Conservation (phyloP, 2,113 vertebrate genomes). For the Salminus brasiliensis region DNA sequence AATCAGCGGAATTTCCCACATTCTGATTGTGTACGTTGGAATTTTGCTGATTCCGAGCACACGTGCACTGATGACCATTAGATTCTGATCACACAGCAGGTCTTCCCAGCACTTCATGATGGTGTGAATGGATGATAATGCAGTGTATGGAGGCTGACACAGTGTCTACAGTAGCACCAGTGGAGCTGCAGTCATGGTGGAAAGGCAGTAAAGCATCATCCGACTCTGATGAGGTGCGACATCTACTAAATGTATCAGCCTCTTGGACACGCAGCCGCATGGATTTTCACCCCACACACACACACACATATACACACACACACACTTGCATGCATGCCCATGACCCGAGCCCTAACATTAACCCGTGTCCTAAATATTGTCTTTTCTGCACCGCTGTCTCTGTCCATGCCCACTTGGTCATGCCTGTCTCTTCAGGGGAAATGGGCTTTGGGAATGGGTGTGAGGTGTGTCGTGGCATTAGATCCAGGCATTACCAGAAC, state of each 20-base stretch:
- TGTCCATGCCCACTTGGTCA: not conserved
- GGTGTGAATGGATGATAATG: not conserved
- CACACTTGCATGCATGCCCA: conserved; percentile 8
- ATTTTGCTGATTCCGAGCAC: no score
- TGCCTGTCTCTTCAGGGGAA: not conserved
- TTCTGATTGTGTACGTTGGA: not conserved
- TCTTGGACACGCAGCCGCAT: not conserved
- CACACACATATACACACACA: not conserved
- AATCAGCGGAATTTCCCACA: no score
- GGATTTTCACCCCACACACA: conserved; percentile 46
- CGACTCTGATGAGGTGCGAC: conserved; percentile 56
- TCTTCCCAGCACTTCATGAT: not conserved
- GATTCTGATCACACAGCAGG: not conserved
- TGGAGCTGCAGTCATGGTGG: conserved; percentile 26
- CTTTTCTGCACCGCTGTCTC: not conserved
- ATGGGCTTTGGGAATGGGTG: not conserved
- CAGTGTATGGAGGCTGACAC: not conserved
- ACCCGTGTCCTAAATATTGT: conserved; percentile 16
- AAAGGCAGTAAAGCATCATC: conserved; percentile 52
- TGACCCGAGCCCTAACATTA: conserved; percentile 56
- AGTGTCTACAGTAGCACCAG: conserved; percentile 14
- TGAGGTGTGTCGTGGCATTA: not conserved
- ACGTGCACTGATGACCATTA: not conserved
- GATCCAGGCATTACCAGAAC: not conserved
- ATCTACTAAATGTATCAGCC: conserved; percentile 48